Percentiles rank a stretch among this genome's conserved stretches.
These are phyloP conservation scores for Nannobrachium achirus DNA, from an alignment of 2,113 vertebrate species.

Conservation along the genomic window DNA sequence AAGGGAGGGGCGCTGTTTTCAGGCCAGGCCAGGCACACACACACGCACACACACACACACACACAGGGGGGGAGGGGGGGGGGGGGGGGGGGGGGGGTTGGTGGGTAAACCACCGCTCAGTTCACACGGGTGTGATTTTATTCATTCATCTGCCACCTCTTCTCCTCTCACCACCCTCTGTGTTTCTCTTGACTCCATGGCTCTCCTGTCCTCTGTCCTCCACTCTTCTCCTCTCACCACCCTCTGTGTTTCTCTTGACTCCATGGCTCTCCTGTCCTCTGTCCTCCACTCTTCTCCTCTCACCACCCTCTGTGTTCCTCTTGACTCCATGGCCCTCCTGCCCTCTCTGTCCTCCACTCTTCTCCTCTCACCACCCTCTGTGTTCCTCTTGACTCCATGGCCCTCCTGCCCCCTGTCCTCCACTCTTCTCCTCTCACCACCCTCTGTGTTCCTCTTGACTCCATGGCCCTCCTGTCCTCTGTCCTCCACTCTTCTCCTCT, in stretches of 20 bases:
- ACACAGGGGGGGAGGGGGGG: too few species aligned
- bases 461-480: neutral
- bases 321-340: neutral
- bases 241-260: neutral
- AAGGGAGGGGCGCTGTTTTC: too few species aligned
- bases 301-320: neutral
- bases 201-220: too few species aligned
- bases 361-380: neutral
- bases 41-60: too few species aligned
- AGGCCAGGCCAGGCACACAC: too few species aligned
- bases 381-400: constrained; percentile 6
- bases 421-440: neutral
- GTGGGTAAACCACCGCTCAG: too few species aligned
- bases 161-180: too few species aligned
- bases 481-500: neutral
- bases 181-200: too few species aligned
- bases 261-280: too few species aligned
- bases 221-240: neutral
- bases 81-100: too few species aligned
- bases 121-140: too few species aligned
- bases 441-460: neutral
- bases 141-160: too few species aligned
- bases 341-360: neutral
- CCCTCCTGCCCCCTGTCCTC: constrained; percentile 5
- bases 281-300: neutral